A percentile compares a stretch with the other conserved stretches of the same genome.
Conservation (phyloP, 2,797 vertebrate genomes). For the Sebastes variabilis region DNA sequence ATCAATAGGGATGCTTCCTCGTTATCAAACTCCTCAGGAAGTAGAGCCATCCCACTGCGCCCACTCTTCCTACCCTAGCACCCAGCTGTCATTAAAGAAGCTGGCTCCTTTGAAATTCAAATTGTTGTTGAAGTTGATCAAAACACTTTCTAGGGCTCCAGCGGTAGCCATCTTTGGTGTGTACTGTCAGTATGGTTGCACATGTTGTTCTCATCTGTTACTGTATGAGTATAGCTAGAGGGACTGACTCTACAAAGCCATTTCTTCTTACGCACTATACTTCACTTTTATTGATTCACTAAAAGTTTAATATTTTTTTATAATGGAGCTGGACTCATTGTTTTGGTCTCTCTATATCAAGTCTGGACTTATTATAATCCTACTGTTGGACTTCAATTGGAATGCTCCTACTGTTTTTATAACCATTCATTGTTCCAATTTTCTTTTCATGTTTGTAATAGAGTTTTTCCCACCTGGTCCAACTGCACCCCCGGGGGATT, state of each 20-base stretch:
- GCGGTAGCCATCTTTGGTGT: not conserved
- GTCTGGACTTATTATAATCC: not conserved
- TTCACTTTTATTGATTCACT: not conserved
- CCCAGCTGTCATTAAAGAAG: not conserved
- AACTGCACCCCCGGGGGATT: not conserved
- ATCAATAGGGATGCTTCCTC: not conserved
- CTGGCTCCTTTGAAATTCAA: not conserved
- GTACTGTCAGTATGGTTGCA: not conserved
- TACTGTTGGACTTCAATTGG: not conserved
- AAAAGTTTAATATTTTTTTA: not conserved
- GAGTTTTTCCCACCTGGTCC: slow-evolving; percentile 2
- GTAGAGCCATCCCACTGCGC: not conserved
- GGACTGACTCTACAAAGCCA: not conserved
- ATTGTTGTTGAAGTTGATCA: slow-evolving; percentile 2
- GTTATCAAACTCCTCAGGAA: not conserved
- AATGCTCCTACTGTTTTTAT: not conserved
- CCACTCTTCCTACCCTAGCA: not conserved
- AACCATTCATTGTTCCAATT: not conserved
- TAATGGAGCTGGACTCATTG: not conserved
- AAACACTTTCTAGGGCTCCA: not conserved
- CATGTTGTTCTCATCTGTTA: not conserved
- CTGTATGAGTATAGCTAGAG: not conserved
- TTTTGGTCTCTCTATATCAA: not conserved
- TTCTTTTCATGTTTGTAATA: slow-evolving; percentile 23
- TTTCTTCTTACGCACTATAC: not conserved